Base-by-base conservation (phyloP, 2,888 invertebrate species). In the Trimorus sp. region DNA sequence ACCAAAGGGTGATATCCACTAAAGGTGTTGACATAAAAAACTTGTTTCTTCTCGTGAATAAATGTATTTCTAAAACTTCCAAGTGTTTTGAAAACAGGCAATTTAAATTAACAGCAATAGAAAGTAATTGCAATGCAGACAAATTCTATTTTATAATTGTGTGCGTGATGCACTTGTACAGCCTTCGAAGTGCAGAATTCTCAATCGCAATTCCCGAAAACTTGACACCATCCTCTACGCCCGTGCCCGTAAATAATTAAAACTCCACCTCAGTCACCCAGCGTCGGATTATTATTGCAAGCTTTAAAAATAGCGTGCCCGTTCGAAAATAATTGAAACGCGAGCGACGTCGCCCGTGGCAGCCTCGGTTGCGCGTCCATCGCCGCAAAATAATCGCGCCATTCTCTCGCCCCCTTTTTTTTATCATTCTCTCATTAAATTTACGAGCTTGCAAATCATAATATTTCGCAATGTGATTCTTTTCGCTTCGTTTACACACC, bases 381-480 rank as follows among this genome's bases (percentile, higher is more conserved):
- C 36, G n/a, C 65, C 79, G 70, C 70, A 38, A 58, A 63, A 69
- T 73, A 74, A 74, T 74, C 69, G 63, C 51, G 38, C 14, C 11
- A 60, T 51, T 65, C 75, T 79, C 75, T 73, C 48, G 45, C 70
- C 26, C 26, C n/a, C n/a, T n/a, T n/a, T 26, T 26, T 26, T 26
- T 26, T 26, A 26, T 26, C 26, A 3, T 26, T 26, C 26, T 26
- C 26, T 76, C 70, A 66, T 80, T 65, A 75, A 75, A 80, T 80
- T 80, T 75, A 76, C 80, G 75, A 79, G 68, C 60, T 59, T 58
- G 65, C 80, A 75, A 80, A 80, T 71, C 69, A 70, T 80, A 70
- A 75, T 69, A 74, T 69, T 75, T 73, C 56, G 70, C 65, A 68
- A 80, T 75, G 54, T 26, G 49, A 80, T 66, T 69, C 65, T 63